Base-by-base conservation (phyloP, 2,797 vertebrate genomes). In the Dendrocincla tyrannina region DNA sequence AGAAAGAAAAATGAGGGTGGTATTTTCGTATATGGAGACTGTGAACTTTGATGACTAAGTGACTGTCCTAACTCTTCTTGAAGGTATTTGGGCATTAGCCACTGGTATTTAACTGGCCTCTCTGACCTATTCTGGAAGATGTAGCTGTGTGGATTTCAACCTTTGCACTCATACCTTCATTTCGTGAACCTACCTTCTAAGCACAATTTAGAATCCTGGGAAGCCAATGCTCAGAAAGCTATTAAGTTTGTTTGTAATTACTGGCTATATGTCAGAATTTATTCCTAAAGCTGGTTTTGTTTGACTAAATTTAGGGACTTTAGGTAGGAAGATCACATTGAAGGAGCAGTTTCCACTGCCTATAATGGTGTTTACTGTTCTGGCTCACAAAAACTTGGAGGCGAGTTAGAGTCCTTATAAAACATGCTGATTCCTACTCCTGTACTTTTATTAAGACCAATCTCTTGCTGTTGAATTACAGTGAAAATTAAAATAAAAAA, bases 401-500 rank as follows among this genome's bases (percentile, higher is more conserved):
- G 2, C 33, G 7, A 76, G 14, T 47, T 82, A 41, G 11, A 62
- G 9, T 28, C 32, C 56, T 35, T 79, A 30, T 39, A 49, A 82
- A 73, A 69, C 3, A 1, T 35, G 15, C 8, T 91, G 37, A 77
- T 39, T 53, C 13, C 5, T 56, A 25, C n/a, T 7, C 18, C 19
- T 32, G 9, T 35, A 28, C 77, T 92, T 95, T 73, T 68, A 13
- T 72, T 78, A 49, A 81, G 27, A 77, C 5, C 8, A 50, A 68
- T 18, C 5, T 62, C 25, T 74, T 76, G 12, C 13, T 75, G 25
- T 80, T 88, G 62, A 69, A 80, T 81, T 91, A 23, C 23, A 49
- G 30, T 64, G 23, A 88, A 72, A 77, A 83, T 32, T 68, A 56
- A 66, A 84, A 87, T 41, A 53, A 74, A 91, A 35, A 88, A 66